These are phyloP conservation scores for Clepsis dumicolana DNA, from an alignment of 2,888 invertebrate genomes.

Conservation along the genomic window DNA sequence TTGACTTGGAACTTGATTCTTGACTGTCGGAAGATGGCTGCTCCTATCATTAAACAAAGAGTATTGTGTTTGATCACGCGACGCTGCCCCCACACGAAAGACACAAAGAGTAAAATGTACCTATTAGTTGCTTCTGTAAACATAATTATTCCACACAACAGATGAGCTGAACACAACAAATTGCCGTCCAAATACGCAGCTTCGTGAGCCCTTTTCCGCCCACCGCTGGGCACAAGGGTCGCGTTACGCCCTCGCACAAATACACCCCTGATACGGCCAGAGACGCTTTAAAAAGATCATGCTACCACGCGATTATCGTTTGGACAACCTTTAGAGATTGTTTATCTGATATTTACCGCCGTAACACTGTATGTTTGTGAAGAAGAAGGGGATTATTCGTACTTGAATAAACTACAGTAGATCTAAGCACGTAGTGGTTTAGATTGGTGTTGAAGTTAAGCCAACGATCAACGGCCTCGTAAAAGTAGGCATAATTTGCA, in stretches of 20 bases:
- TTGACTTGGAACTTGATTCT: background rate
- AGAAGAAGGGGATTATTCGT: background rate
- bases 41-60: slow-evolving; percentile 51
- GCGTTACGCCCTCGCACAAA: slow-evolving; percentile 15
- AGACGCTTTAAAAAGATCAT: slow-evolving; percentile 9
- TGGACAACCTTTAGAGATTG: slow-evolving; percentile 15
- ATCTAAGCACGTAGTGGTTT: background rate
- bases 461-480: background rate
- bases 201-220: slow-evolving; percentile 12
- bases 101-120: background rate
- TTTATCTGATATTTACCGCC: slow-evolving; percentile 4
- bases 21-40: background rate
- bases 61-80: slow-evolving; percentile 55
- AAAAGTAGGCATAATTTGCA: too few species aligned
- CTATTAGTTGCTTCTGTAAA: slow-evolving; percentile 8
- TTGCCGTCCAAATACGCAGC: slow-evolving; percentile 1
- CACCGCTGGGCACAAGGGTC: slow-evolving; percentile 9
- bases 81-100: slow-evolving; percentile 36
- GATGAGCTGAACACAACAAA: background rate
- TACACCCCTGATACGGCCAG: slow-evolving; percentile 4
- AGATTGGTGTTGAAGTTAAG: background rate
- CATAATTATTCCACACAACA: background rate
- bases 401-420: background rate
- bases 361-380: background rate
- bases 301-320: slow-evolving; percentile 7